Base-by-base conservation (phyloP, 1,140 invertebrate species). In the Stenopsyche tienmushanensis region DNA sequence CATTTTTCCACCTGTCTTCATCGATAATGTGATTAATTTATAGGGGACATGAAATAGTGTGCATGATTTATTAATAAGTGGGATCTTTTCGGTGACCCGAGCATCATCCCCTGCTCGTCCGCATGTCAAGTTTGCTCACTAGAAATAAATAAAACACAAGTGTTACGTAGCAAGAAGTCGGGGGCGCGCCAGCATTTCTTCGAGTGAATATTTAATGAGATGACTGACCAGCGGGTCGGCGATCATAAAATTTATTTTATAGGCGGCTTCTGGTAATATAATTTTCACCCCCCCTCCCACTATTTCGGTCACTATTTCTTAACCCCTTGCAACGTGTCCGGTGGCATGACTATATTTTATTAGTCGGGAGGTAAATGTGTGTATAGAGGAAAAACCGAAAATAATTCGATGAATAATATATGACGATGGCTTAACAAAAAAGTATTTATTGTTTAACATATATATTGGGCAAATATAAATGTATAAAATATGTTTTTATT, bases 191-290 rank as follows among this genome's bases (percentile, higher is more conserved):
- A 50, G 53, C 13, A 41, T 34, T 57, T 21, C 26, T 20, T 34
- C 53, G 20, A 57, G 63, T 65, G 63, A 65, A 65, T 65, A 65
- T 58, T 65, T 65, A 65, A 65, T 25, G 44, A 60, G 13, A 57
- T 25, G 34, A 23, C 50, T 65, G 63, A 65, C 63, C 63, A 53
- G 7, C 39, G 26, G 57, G 57, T 59, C 34, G 26, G 24, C 39
- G 63, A 60, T 65, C 63, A 41, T 65, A 65, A 65, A 65, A 49
- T 65, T 65, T 41, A 57, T 58, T 65, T 65, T 65, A 65, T 58
- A 26, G 63, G 26, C 44, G 44, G 54, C 34, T 24, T 54, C 41
- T 34, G 41, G 63, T 42, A 58, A 57, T 65, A 65, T 65, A 65
- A 65, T 65, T 65, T 65, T 65, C 50, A 50, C 53, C 63, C 53